Base-by-base conservation (phyloP, 2,113 vertebrate genomes). In the Brienomyrus brachyistius region DNA sequence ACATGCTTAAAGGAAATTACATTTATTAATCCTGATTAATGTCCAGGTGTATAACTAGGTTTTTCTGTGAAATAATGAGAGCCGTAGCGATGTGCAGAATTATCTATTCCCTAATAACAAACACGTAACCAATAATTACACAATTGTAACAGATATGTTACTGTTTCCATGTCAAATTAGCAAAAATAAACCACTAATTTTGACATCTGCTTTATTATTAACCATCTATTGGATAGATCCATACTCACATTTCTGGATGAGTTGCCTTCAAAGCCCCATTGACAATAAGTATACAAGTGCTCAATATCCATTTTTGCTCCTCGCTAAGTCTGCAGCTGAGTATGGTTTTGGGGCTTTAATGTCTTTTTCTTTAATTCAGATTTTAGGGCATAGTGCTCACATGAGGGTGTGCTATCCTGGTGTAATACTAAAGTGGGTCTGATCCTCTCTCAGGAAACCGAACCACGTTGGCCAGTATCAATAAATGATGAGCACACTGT, bases 401-500 rank as follows among this genome's bases (percentile, higher is more conserved):
- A 50, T 31, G 4, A 50, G 74, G 47, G 23, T 19, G 7, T 31
- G 27, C 77, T 19, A 45, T 31, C 27, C 9, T 56, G 9, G 10
- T 31, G 31, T 17, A 35, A 54, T 15, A 48, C 15, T 54, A 27
- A 87, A 23, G 27, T n/a, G 50, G 50, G 51, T 87, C 27, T 87
- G 85, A 87, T 56, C n/a, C 51, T 27, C 27, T 87, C 51, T 27
- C 48, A 47, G 59, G 89, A 90, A 91, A 91, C 56, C 84, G 43
- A 66, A 84, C 56, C 88, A 50, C 82, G 83, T 87, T 19, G 23
- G 43, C 80, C 45, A 40, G 31, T 47, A 88, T 91, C 48, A 89
- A 91, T 91, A 88, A 91, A 88, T 91, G 83, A 91, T 86, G 87
- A 83, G 35, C 82, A 27, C 54, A 80, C 89, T 77, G 87, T 86